Base-by-base conservation (phyloP, 2,797 vertebrate species). In the Halcyon badia region DNA sequence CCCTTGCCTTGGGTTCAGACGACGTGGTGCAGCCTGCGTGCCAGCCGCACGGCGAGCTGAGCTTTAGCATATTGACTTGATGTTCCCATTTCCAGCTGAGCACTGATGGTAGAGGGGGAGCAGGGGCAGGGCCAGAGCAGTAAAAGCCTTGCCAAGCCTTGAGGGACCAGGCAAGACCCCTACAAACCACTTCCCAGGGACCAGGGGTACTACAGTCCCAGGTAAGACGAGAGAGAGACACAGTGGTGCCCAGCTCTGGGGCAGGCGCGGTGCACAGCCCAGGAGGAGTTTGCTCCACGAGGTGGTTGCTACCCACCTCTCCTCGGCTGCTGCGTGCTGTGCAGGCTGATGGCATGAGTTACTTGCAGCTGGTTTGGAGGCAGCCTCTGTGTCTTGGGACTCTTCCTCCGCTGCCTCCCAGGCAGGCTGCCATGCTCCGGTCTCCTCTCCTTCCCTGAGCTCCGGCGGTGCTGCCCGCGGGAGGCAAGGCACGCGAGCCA, bases 401-500 rank as follows among this genome's bases (percentile, higher is more conserved):
- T 96, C 57, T 54, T 72, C 18, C 20, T 68, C 21, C 39, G 35
- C 54, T 79, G 26, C 76, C n/a, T 37, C 37, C 39, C 31, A 51
- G 44, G 51, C 46, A 70, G 56, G 37, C 33, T 48, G 78, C 33
- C 25, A 11, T 41, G 24, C 44, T 89, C 41, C 2, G 2, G 18
- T 61, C 69, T 90, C 58, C 39, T 93, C 46, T 83, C n/a, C 54
- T 14, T 78, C 35, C 42, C 30, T 1, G 1, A 54, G 51, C 70
- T 71, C 52, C 81, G 57, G 62, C 5, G 0, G 42, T 51, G 16
- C 75, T 72, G 83, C 48, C 69, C 20, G 16, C 7, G 7, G 76
- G 75, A 94, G 91, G 86, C 91, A 66, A 87, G 79, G 73, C 95
- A 89, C 28, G 5, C 9, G 42, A 78, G 83, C 93, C 71, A 65